Percentiles rank a stretch among this genome's conserved stretches.
Conservation (phyloP, 2,888 invertebrate species). For the Tinea trinotella region DNA sequence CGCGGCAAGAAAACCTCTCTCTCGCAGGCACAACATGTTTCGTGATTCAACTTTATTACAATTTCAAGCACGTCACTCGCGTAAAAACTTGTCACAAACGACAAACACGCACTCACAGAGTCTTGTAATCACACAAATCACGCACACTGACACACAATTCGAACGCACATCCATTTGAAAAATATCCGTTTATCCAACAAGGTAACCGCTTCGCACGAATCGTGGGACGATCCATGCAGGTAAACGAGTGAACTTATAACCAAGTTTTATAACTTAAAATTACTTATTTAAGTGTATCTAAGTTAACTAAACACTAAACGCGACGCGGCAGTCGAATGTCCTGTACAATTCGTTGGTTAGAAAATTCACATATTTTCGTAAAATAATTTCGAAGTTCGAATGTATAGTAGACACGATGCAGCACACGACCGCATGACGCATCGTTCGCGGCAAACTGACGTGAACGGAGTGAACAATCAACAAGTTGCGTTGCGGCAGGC, state of each 20-base stretch:
- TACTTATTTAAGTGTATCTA: conserved; percentile 44
- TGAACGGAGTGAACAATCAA: conserved; percentile 69
- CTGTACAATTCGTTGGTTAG: conserved; percentile 46
- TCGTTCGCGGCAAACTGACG: conserved; percentile 56
- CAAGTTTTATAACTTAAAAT: conserved; percentile 65
- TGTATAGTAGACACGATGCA: conserved; percentile 42
- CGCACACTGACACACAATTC: conserved; percentile 64
- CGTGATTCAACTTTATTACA: conserved; percentile 46
- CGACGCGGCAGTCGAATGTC: conserved; percentile 42
- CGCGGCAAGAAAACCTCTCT: conserved; percentile 48
- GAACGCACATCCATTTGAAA: conserved; percentile 71
- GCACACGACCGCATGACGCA: conserved; percentile 58
- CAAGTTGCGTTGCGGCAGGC: conserved; percentile 50
- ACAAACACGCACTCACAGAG: conserved; percentile 49
- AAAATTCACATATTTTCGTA: conserved; percentile 69
- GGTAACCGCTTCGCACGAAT: conserved; percentile 58
- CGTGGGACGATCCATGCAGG: conserved; percentile 67
- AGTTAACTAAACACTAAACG: conserved; percentile 44
- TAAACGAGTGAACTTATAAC: conserved; percentile 60
- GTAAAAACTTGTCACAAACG: conserved; percentile 60
- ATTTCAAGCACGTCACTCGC: conserved; percentile 55
- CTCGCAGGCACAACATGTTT: conserved; percentile 53
- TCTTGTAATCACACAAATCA: conserved; percentile 56
- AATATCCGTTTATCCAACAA: conserved; percentile 69
- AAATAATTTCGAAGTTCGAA: conserved; percentile 63